Conservation (phyloP, 2,888 invertebrate species). For the Conops quadrifasciatus region DNA sequence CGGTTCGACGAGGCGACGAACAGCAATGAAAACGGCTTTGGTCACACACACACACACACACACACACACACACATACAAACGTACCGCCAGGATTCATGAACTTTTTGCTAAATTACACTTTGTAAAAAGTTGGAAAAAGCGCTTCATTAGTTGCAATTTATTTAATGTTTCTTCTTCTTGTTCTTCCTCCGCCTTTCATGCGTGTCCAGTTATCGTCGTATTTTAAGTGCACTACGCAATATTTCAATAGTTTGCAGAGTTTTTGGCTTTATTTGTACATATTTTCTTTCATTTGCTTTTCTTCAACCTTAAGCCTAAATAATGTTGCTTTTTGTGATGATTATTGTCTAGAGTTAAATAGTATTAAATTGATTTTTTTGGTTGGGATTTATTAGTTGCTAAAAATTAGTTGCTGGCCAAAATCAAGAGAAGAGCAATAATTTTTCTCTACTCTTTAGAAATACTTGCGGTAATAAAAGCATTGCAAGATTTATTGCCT, state of each 20-base stretch:
- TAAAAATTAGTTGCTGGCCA: background rate
- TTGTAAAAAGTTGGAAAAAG: constrained; percentile 44
- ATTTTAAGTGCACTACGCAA: constrained; percentile 58
- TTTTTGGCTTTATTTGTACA: background rate
- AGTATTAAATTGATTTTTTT: constrained; percentile 9
- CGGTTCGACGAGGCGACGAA: background rate
- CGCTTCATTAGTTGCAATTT: constrained; percentile 33
- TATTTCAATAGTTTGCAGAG: constrained; percentile 52
- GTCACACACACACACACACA: constrained; percentile 3
- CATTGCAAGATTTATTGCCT: constrained; percentile 18
- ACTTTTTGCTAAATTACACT: constrained; percentile 57
- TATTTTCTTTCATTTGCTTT: background rate
- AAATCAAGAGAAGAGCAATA: too few species aligned
- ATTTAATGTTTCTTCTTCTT: constrained; percentile 18
- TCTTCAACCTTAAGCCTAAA: background rate
- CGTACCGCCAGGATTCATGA: constrained; percentile 9
- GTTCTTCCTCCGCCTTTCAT: constrained; percentile 12
- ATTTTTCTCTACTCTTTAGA: too few species aligned
- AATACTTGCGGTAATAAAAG: background rate
- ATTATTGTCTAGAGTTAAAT: constrained; percentile 17
- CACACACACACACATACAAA: background rate
- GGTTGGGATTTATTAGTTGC: background rate
- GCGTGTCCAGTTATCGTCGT: constrained; percentile 32
- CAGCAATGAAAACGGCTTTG: constrained; percentile 7
- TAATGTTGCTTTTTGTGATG: background rate